Base-by-base conservation (phyloP, 2,113 vertebrate species). In the Egretta garzetta region DNA sequence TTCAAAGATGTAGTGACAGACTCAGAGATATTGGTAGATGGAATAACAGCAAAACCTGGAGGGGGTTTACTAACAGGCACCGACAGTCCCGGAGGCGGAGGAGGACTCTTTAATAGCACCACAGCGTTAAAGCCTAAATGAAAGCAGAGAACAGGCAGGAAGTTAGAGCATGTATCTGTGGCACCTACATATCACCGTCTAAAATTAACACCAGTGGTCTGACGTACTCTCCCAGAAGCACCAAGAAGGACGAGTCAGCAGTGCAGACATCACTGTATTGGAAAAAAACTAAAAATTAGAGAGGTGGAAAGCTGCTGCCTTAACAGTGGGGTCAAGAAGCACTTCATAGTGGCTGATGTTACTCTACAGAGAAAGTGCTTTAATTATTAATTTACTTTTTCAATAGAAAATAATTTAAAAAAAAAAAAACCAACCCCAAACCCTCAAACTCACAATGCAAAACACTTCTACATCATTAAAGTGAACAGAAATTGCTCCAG, bases 41-140 rank as follows among this genome's bases (percentile, higher is more conserved):
- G 98, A 93, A 99, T 98, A 68, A 99, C 98, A 16, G 98, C 99
- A 95, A 99, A 99, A 58, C 99, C 99, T 3, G 99, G 99, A 1
- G 99, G 99, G 6, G 99, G 99, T 92, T 99, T 99, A 76, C 99
- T 98, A 62, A 98, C 72, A 7, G 98, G 97, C 89, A 98, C 96
- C 4, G 93, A 98, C 86, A 99, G 98, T 35, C 99, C 99, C 0
- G 99, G 99, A 43, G 99, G 98, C 1, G 98, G 99, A 16, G 98
- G 98, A 68, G 99, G 98, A 33, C 92, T 96, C 97, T 99, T 99
- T 53, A 98, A n/a, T 18, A 99, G 98, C 97, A 99, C 99, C 95
- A 98, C 98, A 14, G 98, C 96, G 97, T 98, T 99, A 98, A 99
- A 99, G 70, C 99, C 99, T 99, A 95, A 33, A 66, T 7, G 55